Evolutionary conservation across 1,140 invertebrate genomes (phyloP).

Genomic region (Drosophila parvula): DNA sequence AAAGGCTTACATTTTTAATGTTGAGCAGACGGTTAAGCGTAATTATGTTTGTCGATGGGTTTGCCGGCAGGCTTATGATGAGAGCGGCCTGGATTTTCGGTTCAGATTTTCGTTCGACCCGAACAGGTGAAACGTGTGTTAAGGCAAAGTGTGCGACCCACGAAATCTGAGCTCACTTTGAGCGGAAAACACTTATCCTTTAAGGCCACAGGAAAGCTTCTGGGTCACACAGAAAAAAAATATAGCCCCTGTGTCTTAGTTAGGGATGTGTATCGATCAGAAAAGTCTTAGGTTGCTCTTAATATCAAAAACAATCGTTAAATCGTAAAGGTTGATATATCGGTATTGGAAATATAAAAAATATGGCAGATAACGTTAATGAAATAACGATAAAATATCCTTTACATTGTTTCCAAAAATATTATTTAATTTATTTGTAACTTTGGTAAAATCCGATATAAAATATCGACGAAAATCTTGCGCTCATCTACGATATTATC

Average conservation of each 20-base stretch:
- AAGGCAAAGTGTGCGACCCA: conserved; percentile 5
- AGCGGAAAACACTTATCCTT: conserved; percentile 17
- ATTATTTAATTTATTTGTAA: not conserved
- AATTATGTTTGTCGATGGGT: conserved; percentile 54
- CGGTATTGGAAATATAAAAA: no score
- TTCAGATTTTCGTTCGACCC: conserved; percentile 26
- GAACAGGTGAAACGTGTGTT: conserved; percentile 14
- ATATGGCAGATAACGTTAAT: no score
- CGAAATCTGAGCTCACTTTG: conserved; percentile 17
- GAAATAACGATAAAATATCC: not conserved
- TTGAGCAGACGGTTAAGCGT: conserved; percentile 46
- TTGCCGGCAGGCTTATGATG: conserved; percentile 1
- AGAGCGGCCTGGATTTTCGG: conserved; percentile 11
- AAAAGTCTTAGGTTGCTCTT: not conserved
- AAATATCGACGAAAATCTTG: no score
- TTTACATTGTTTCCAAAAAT: not conserved
- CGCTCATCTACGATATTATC: no score
- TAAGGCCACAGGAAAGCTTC: conserved; percentile 5
- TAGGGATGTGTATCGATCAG: not conserved
- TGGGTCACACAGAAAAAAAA: not conserved
- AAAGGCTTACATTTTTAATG: conserved; percentile 55
- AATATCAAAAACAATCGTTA: no score
- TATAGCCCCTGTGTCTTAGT: no score
- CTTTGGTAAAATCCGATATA: no score
- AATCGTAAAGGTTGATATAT: no score